Conservation (phyloP, 2,113 vertebrate species). For the Sinocyclocheilus maitianheensis region DNA sequence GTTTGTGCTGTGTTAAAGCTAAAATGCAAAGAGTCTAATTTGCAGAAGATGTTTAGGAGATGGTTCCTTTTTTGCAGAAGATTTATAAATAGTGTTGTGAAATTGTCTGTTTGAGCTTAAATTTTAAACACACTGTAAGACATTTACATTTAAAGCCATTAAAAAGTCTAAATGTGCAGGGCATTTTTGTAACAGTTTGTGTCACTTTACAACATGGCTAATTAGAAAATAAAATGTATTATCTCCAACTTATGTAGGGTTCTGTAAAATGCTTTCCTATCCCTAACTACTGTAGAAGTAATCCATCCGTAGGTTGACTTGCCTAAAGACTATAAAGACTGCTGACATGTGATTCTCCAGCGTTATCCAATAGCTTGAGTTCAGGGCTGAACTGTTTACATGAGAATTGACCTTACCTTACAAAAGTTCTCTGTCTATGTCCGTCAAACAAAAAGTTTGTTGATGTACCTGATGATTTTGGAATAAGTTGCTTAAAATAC, state of each 20-base stretch:
- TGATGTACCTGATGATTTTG: too few species aligned
- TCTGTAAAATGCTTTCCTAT: too few species aligned
- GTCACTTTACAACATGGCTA: neutral
- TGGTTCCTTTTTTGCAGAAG: neutral
- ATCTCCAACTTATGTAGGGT: too few species aligned
- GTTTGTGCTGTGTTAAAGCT: neutral
- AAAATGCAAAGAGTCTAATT: neutral
- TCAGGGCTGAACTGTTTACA: neutral
- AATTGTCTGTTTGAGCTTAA: neutral
- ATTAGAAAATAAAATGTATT: too few species aligned
- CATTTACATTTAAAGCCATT: neutral
- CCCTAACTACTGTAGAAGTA: neutral
- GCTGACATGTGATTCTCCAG: neutral
- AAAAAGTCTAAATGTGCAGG: neutral
- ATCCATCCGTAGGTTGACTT: neutral
- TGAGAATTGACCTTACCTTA: too few species aligned
- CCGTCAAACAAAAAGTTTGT: too few species aligned
- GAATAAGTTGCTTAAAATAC: too few species aligned
- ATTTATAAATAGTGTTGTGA: neutral
- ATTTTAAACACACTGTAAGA: neutral
- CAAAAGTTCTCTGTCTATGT: too few species aligned
- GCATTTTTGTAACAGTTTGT: neutral
- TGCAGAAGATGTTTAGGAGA: neutral
- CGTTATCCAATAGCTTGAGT: neutral
- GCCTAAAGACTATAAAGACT: neutral